These are phyloP conservation scores for Anodontia alba DNA, from an alignment of 2,888 invertebrate genomes.

Conservation along the genomic window DNA sequence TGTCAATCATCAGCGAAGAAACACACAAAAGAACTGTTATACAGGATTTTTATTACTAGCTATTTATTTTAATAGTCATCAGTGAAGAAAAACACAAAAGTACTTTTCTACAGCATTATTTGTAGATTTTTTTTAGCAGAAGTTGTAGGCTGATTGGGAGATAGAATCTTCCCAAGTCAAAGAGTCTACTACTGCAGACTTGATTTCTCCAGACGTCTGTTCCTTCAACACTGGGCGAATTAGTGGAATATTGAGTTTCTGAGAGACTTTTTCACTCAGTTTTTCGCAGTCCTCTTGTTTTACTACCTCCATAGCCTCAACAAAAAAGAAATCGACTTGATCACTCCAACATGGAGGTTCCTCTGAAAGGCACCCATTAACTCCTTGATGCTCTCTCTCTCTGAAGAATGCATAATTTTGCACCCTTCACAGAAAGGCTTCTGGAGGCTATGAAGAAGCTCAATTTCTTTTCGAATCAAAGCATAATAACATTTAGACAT, in stretches of 20 bases:
- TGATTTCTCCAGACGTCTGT: neutral
- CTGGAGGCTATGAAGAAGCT: neutral
- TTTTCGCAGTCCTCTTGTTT: neutral
- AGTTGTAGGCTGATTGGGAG: neutral
- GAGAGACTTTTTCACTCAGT: neutral
- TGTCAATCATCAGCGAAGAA: neutral
- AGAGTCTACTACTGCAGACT: neutral
- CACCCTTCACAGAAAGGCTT: neutral
- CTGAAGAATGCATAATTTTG: neutral
- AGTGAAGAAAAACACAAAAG: no score
- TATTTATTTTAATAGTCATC: neutral
- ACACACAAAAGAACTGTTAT: neutral
- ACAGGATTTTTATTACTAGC: neutral
- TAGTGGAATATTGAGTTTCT: neutral
- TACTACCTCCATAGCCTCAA: neutral
- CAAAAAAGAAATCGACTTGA: neutral
- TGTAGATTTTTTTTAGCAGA: neutral
- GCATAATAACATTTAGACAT: neutral
- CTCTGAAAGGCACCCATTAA: neutral
- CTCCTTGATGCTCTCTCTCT: neutral
- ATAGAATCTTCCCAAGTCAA: neutral
- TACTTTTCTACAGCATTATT: no score
- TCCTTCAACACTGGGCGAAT: neutral
- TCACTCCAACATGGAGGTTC: neutral
- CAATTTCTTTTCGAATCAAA: neutral